A percentile compares a stretch with the other conserved stretches of the same genome.
phyloP scores from a whole-genome alignment of 1,140 invertebrate genomes.

The Archegozetes longisetosus region DNA sequence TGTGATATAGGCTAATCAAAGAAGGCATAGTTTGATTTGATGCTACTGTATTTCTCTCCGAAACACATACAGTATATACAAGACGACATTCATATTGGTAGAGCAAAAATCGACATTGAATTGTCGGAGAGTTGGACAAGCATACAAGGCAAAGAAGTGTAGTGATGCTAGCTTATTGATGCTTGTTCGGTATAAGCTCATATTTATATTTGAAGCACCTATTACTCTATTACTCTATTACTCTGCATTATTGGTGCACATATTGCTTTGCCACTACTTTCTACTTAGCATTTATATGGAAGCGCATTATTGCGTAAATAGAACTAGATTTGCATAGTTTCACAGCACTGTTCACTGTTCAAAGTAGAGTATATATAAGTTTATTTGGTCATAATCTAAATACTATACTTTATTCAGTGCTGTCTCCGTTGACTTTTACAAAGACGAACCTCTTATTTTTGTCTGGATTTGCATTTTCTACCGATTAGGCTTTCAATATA shows the following conservation, averaged over 20 bases:
- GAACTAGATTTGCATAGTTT: background rate
- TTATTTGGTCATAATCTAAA: too few relatives aligned
- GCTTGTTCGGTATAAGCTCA: too few relatives aligned
- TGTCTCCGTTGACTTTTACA: background rate
- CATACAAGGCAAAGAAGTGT: background rate
- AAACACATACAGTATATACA: background rate
- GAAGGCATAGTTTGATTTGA: background rate
- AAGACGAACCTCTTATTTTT: background rate
- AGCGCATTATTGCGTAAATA: background rate
- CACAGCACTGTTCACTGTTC: background rate
- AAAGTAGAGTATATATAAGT: background rate
- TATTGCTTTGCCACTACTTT: background rate
- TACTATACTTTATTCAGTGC: too few relatives aligned
- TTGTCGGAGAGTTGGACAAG: background rate
- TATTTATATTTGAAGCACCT: background rate
- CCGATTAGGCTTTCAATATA: background rate
- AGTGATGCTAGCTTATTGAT: too few relatives aligned
- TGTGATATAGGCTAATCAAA: constrained; percentile 12
- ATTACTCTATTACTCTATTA: background rate
- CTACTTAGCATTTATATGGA: background rate
- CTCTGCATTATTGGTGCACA: background rate
- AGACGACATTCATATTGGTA: background rate
- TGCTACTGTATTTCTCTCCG: background rate
- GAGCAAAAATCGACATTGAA: background rate
- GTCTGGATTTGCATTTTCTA: background rate